Percentiles rank a stretch among this genome's conserved stretches.
phyloP scores from a whole-genome alignment of 2,113 vertebrate species.

The Panthera tigris region DNA sequence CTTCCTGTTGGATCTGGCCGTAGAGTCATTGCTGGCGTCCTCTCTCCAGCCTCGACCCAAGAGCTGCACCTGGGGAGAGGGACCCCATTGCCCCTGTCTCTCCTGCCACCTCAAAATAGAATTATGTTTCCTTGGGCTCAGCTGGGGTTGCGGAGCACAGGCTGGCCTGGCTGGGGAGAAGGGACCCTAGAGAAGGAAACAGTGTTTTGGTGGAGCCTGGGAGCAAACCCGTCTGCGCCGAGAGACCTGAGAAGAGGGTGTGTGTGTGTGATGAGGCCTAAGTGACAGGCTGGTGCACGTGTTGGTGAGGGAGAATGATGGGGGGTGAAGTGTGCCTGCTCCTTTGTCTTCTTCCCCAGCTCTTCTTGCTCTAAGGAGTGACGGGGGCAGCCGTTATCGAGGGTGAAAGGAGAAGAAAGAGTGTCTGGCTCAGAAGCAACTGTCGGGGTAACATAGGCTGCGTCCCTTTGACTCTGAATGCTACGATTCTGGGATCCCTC shows the following conservation, averaged over 20 bases:
- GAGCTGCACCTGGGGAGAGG: neutral
- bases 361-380: neutral
- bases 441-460: neutral
- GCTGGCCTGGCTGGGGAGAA: too few species aligned
- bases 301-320: accelerated
- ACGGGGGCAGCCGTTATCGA: neutral
- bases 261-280: neutral
- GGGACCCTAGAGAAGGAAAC: neutral
- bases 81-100: neutral
- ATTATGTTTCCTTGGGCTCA: neutral
- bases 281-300: neutral
- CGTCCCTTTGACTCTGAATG: slow-evolving; percentile 1
- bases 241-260: neutral
- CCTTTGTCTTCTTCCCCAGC: neutral
- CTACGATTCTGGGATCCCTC: neutral
- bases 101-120: neutral
- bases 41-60: neutral
- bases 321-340: neutral
- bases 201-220: neutral
- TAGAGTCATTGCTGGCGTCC: neutral
- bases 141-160: neutral
- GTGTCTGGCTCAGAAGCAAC: slow-evolving; percentile 6
- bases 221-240: neutral
- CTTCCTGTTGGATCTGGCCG: neutral
- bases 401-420: neutral